Base-by-base conservation (phyloP, 2,888 invertebrate genomes). In the Trachelus iudaicus region DNA sequence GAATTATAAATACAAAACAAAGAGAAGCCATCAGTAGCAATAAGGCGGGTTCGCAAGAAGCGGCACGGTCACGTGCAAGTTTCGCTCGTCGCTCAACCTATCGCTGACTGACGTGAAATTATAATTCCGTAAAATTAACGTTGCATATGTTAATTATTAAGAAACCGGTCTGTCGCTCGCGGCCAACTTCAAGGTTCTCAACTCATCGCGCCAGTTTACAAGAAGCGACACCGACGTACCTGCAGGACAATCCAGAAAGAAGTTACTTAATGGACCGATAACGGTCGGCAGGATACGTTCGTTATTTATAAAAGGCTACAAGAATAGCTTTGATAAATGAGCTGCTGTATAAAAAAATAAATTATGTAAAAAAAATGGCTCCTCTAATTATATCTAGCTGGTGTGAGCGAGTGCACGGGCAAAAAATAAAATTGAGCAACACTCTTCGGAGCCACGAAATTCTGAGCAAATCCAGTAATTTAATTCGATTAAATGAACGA, bases 41-140 rank as follows among this genome's bases (percentile, higher is more conserved):
- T 34, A 40, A 37, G 56, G 37, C 73, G 73, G 68, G 34, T 75
- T 34, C 31, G 75, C 34, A 71, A 40, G 75, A 75, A 77, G 84
- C 77, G 69, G 81, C 74, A 34, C 37, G 74, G 78, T 75, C 79
- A 81, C 79, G 83, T 79, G 81, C 81, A 79, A 81, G 84, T 86
- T 82, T 81, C 86, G 80, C 80, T 79, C 81, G 82, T 83, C 85
- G 75, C 79, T 76, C 80, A 73, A 79, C 80, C 81, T 79, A 81
- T 76, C 80, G 78, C 74, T 75, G 83, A 84, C 82, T 87, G 89
- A 88, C 88, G 87, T 88, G 86, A 86, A 89, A 89, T 89, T 88
- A 88, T 87, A 87, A 89, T 89, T 88, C 89, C 87, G 90, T 88
- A 86, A 88, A 90, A 89, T 89, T 89, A 89, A 89, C 87, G 86